Percentiles rank a stretch among this genome's conserved stretches.
Conservation (phyloP, 2,888 invertebrate genomes). For the Tridacna gigas region DNA sequence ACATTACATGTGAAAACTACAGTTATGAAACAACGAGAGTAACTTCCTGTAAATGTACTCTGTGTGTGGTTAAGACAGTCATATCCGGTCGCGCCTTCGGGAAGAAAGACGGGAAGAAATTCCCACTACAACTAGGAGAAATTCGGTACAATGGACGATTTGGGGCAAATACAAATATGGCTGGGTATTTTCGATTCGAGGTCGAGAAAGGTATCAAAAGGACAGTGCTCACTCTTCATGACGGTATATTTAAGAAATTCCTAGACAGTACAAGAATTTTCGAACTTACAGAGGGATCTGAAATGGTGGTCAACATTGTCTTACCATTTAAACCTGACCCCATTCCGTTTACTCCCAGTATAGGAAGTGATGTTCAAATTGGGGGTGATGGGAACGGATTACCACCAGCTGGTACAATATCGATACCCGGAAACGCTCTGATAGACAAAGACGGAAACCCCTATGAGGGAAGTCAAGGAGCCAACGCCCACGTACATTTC, state of each 20-base stretch:
- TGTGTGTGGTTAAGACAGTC: conserved; percentile 16
- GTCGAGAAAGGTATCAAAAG: conserved; percentile 23
- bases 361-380: conserved; percentile 14
- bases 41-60: conserved; percentile 39
- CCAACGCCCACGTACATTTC: conserved; percentile 34
- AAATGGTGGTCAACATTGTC: conserved; percentile 8
- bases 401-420: conserved; percentile 1
- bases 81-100: conserved; percentile 35
- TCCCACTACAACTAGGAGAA: conserved; percentile 41
- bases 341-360: conserved; percentile 23
- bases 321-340: conserved; percentile 35
- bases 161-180: conserved; percentile 34
- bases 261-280: conserved; percentile 40
- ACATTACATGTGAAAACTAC: conserved; percentile 31
- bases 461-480: conserved; percentile 18
- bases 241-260: conserved; percentile 41
- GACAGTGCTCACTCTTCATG: conserved; percentile 31
- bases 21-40: conserved; percentile 32
- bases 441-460: conserved; percentile 31
- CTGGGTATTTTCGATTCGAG: conserved; percentile 48
- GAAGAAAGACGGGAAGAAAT: conserved; percentile 27
- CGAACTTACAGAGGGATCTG: conserved; percentile 20
- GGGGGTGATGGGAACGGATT: not conserved
- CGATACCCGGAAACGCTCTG: conserved; percentile 28
- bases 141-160: conserved; percentile 24